Conservation (phyloP, 2,888 invertebrate genomes). For the Gari tellinella region DNA sequence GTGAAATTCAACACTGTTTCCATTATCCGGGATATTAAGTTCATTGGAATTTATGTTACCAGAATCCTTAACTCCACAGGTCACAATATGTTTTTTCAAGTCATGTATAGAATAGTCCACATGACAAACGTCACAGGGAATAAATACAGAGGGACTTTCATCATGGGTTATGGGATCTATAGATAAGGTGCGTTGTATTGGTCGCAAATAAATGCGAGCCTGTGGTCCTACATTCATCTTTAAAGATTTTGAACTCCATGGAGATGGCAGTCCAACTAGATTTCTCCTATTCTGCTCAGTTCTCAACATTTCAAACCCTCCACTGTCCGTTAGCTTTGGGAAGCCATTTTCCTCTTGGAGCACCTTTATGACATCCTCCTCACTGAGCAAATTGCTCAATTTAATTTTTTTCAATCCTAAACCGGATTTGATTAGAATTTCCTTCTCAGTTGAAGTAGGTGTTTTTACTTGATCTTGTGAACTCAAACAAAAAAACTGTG, state of each 20-base stretch:
- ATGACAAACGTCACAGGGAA: conserved; percentile 17
- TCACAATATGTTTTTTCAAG: conserved; percentile 16
- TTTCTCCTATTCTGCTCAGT: conserved; percentile 23
- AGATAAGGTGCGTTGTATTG: conserved; percentile 30
- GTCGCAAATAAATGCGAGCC: conserved; percentile 30
- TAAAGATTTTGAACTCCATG: conserved; percentile 24
- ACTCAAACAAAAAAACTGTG: conserved; percentile 18
- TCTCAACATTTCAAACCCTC: conserved; percentile 43
- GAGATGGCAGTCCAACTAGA: conserved; percentile 11
- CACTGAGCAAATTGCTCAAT: conserved; percentile 3
- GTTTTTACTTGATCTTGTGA: background rate
- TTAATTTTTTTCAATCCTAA: conserved; percentile 29
- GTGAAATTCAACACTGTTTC: background rate
- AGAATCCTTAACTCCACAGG: background rate
- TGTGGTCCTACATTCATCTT: conserved; percentile 32
- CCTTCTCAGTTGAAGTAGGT: conserved; percentile 25
- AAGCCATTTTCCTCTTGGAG: conserved; percentile 7
- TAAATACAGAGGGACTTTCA: background rate
- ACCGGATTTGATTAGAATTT: conserved; percentile 16
- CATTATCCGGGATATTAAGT: background rate
- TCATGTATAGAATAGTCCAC: conserved; percentile 4
- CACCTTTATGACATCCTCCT: conserved; percentile 10
- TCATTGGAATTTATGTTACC: too few relatives aligned
- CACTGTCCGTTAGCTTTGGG: conserved; percentile 19
- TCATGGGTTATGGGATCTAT: background rate